These are phyloP conservation scores for Gadus chalcogrammus DNA, from an alignment of 2,113 vertebrate species.

Conservation along the genomic window DNA sequence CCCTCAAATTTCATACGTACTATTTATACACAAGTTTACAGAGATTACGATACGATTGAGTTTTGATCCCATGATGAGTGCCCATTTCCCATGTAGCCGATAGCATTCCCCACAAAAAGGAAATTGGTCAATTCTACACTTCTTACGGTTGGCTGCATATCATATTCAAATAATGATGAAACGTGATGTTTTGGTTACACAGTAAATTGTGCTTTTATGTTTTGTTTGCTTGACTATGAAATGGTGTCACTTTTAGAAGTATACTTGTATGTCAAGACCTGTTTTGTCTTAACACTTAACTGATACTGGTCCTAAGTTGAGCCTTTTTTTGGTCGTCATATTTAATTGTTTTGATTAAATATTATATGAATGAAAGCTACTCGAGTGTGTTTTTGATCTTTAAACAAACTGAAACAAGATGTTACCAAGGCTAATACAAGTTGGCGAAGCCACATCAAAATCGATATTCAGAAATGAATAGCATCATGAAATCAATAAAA, in stretches of 20 bases:
- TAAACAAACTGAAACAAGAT: too few species aligned
- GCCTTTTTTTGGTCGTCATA: constrained; percentile 66
- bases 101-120: constrained; percentile 28
- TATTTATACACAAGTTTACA: constrained; percentile 34
- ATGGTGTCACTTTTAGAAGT: constrained; percentile 60
- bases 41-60: neutral
- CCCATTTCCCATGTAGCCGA: constrained; percentile 21
- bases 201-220: constrained; percentile 59
- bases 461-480: too few species aligned
- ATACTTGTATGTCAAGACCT: constrained; percentile 51
- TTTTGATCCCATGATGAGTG: constrained; percentile 33
- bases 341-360: constrained; percentile 74
- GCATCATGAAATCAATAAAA: too few species aligned
- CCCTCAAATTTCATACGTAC: constrained; percentile 20
- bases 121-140: constrained; percentile 65
- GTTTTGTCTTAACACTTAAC: constrained; percentile 68
- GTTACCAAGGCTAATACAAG: too few species aligned
- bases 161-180: constrained; percentile 54
- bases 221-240: constrained; percentile 53
- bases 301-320: constrained; percentile 58
- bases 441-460: too few species aligned
- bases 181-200: constrained; percentile 68
- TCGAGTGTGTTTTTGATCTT: neutral
- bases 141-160: constrained; percentile 77
- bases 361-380: constrained; percentile 7